These are phyloP conservation scores for Alectura lathami DNA, from an alignment of 2,113 vertebrate genomes.

Conservation along the genomic window DNA sequence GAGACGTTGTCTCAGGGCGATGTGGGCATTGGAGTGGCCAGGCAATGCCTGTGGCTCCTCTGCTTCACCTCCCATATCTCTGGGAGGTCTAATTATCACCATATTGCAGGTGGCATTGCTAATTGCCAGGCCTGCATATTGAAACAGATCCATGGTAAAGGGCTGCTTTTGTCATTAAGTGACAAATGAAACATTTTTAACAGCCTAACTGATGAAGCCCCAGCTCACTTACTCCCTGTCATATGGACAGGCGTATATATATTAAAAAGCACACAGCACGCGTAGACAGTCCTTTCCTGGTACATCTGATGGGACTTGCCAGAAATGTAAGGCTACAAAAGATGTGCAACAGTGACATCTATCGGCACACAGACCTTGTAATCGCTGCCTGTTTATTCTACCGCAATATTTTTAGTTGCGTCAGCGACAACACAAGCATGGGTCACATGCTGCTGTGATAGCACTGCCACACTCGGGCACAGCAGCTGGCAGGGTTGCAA, in stretches of 20 bases:
- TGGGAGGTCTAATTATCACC: background rate
- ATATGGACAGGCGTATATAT: background rate
- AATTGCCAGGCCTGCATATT: background rate
- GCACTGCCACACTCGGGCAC: too few species aligned
- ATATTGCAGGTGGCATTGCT: background rate
- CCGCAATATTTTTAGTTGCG: accelerated
- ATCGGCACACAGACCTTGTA: background rate
- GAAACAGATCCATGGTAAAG: background rate
- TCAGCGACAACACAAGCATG: accelerated
- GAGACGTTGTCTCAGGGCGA: background rate
- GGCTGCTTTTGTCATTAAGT: background rate
- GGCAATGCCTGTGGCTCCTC: background rate
- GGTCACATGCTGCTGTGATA: accelerated
- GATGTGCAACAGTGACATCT: conserved; percentile 69
- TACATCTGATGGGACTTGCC: background rate
- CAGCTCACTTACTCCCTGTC: background rate
- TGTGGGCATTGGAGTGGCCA: accelerated
- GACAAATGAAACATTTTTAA: background rate
- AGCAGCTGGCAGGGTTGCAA: background rate
- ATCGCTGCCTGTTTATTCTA: background rate
- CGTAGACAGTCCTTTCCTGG: background rate
- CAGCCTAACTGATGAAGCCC: background rate
- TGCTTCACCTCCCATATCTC: background rate
- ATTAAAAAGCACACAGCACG: background rate
- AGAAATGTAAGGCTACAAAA: background rate